Evolutionary conservation across 2,797 vertebrate species (phyloP), one percentile per base, ranked within the genome.

Genomic region (Triplophysa yarkandensis): DNA sequence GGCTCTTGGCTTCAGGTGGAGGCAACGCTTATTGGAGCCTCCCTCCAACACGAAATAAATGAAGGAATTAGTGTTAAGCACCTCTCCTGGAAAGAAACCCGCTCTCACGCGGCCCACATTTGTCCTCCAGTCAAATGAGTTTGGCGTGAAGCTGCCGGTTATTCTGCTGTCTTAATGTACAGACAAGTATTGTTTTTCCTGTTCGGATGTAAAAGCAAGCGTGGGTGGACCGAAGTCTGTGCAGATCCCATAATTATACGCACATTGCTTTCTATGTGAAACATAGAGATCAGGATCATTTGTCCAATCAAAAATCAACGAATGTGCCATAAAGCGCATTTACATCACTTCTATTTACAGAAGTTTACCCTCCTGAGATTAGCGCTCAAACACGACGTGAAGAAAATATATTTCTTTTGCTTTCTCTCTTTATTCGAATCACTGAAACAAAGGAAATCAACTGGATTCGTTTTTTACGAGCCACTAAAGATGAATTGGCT

Each of bases 21-120:
- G 80, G 78, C 81, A 64, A 77, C 76, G 82, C 85, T 87, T 83
- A 85, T 84, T 82, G 78, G 78, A 76, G 71, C 36, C 63, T 69
- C 72, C 74, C 66, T 74, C 52, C 60, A 61, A 36, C 75, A 6
- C 54, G 68, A 81, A 87, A 88, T 84, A 85, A 89, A 90, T 89
- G 85, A 86, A 88, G 80, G 84, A 83, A 90, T 88, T 87, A 87
- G 79, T 82, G 83, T 83, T 84, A 86, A 88, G 84, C 85, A 85
- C 82, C 82, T 82, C 84, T 85, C 78, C 72, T 76, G 55, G 83
- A 28, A 41, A 82, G 78, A 68, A 3, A 71, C 77, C 36, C 30
- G 30, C 76, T 77, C 82, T 72, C 65, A 5, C 48, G 36, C 57
- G 55, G 71, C 60, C 23, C 46, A 11, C 50, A 10, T 52, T 78